Percentiles rank a stretch among this genome's conserved stretches.
Evolutionary conservation across 92 coral and sea anemone genomes (phyloP).

Genomic region (Heteractis magnifica): DNA sequence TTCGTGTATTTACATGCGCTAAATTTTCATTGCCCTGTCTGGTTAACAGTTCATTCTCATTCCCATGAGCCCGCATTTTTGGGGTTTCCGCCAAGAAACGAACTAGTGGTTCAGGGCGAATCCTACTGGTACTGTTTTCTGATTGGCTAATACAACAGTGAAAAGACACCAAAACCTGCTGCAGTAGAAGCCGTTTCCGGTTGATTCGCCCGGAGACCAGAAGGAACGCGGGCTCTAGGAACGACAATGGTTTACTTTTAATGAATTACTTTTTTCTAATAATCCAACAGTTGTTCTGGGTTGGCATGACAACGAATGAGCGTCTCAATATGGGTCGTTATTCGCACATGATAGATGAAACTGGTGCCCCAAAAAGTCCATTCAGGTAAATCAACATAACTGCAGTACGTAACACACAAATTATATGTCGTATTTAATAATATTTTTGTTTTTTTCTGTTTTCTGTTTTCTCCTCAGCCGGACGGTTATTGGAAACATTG

Average conservation of each 20-base stretch:
- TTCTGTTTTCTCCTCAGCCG: conserved; percentile 60
- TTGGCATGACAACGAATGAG: conserved; percentile 96
- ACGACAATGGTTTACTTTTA: too few species aligned
- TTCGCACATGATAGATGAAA: conserved; percentile 61
- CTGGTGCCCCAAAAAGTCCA: conserved; percentile 73
- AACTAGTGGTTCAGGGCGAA: too few species aligned
- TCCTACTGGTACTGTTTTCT: too few species aligned
- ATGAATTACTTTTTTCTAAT: not conserved
- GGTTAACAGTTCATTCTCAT: too few species aligned
- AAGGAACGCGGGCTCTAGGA: too few species aligned
- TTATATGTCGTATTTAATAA: not conserved
- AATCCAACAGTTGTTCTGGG: conserved; percentile 73
- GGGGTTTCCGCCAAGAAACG: too few species aligned
- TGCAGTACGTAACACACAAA: too few species aligned
- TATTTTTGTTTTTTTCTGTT: not conserved
- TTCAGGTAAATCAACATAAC: conserved; percentile 57
- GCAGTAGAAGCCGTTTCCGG: too few species aligned
- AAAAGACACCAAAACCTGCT: too few species aligned
- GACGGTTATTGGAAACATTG: conserved; percentile 80
- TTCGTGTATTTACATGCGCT: not conserved
- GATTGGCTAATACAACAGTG: too few species aligned
- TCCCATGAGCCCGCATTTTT: too few species aligned
- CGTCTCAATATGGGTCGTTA: conserved; percentile 77
- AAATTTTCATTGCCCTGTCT: not conserved
- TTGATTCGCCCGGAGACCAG: too few species aligned